A percentile compares a stretch with the other conserved stretches of the same genome.
phyloP scores from a whole-genome alignment of 2,888 invertebrate genomes.

The Phalera bucephala region DNA sequence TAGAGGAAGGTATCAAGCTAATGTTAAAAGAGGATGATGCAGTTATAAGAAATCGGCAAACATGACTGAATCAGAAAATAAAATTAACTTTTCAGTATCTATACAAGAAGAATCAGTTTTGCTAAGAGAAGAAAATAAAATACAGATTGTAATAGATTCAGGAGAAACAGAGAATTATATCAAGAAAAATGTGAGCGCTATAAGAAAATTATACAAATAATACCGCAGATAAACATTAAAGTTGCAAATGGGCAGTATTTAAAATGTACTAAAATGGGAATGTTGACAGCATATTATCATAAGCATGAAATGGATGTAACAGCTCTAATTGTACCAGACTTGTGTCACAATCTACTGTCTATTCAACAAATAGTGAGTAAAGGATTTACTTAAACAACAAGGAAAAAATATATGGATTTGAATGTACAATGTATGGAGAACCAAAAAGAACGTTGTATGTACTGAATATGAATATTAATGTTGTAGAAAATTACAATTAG shows the following conservation, averaged over 20 bases:
- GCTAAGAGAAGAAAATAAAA: not conserved
- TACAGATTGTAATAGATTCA: not conserved
- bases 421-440: no score
- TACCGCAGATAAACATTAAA: not conserved
- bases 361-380: slow-evolving; percentile 7
- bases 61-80: not conserved
- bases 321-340: slow-evolving; percentile 1
- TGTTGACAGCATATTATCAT: slow-evolving; percentile 8
- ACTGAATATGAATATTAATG: no score
- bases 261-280: not conserved
- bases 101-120: not conserved
- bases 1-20: not conserved
- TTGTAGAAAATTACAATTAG: no score
- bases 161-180: not conserved
- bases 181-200: not conserved
- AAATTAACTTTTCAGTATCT: not conserved
- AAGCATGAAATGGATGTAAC: slow-evolving; percentile 13
- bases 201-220: not conserved
- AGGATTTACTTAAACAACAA: slow-evolving; percentile 3
- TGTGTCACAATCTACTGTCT: slow-evolving; percentile 7
- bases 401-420: not conserved
- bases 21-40: not conserved
- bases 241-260: not conserved
- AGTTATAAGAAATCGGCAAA: not conserved
- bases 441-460: not conserved